Base-by-base conservation (phyloP, 2,888 invertebrate genomes). In the Chalcosyrphus nemorum region DNA sequence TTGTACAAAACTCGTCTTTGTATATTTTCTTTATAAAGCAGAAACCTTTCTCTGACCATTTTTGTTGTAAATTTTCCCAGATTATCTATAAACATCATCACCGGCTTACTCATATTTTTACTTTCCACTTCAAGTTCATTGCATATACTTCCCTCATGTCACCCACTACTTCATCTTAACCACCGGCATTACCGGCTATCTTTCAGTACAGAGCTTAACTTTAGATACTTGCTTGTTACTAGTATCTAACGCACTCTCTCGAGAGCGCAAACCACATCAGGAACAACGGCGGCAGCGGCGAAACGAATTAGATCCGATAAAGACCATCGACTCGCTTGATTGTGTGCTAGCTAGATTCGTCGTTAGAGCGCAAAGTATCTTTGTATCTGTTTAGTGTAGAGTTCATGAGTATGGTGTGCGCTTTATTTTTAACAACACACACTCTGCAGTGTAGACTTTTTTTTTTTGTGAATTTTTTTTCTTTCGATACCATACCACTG, bases 51-150 rank as follows among this genome's bases (percentile, higher is more conserved):
- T 61, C 72, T 54, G 61, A 38, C 61, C 72, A 72, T 63, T 72
- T 50, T 19, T 66, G 56, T 13, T 65, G 61, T 38, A 41, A n/a
- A 50, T 52, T 52, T 59, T 59, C 29, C 59, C 57, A 66, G 47
- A 47, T 56, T 66, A 61, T 72, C 61, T 72, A 13, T 32, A 21
- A 27, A 50, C 68, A 54, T 29, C 54, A 43, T 43, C 41, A 68
- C 84, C 80, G 84, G 70, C 80, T 84, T 65, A 80, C 29, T 75
- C 75, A 80, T 38, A 13, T 74, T 78, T 84, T 84, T 75, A 70
- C 84, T 84, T 84, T 84, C 74, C 74, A 84, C 80, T 70, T 80
- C 84, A 84, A 80, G 84, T 80, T 84, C 84, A 84, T 70, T 65
- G 54, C 35, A 76, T 35, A 45, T 27, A 29, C 29, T 59, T 57